These are phyloP conservation scores for Drosophila algonquin DNA, from an alignment of 2,888 invertebrate genomes.

Conservation along the genomic window DNA sequence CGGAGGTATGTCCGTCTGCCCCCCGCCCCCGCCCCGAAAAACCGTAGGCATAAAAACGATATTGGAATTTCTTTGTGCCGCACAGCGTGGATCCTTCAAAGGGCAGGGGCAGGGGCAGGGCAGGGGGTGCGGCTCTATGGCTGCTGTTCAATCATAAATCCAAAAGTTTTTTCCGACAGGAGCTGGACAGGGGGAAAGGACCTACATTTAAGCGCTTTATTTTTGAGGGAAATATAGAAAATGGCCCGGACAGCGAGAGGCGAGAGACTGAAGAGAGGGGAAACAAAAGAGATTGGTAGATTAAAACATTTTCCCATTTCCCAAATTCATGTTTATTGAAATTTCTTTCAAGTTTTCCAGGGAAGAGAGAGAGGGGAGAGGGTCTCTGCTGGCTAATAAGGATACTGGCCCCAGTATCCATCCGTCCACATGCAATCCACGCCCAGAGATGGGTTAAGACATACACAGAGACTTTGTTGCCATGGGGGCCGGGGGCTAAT, in stretches of 20 bases:
- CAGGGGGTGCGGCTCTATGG: background rate
- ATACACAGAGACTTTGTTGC: constrained; percentile 20
- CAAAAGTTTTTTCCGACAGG: background rate
- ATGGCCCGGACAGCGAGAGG: background rate
- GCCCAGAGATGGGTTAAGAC: background rate
- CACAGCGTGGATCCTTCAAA: constrained; percentile 4
- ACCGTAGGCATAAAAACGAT: background rate
- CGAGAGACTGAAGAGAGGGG: too few relatives aligned
- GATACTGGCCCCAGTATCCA: background rate
- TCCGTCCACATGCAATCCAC: background rate
- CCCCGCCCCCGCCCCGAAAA: background rate
- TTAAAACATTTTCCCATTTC: background rate
- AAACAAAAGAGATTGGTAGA: background rate
- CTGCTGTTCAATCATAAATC: constrained; percentile 15
- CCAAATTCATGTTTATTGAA: background rate
- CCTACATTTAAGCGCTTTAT: background rate
- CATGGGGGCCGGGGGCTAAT: constrained; percentile 49
- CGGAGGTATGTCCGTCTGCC: too few relatives aligned
- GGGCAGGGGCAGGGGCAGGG: too few relatives aligned
- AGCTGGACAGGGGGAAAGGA: background rate
- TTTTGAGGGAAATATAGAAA: background rate
- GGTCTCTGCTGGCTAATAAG: background rate
- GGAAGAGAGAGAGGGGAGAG: background rate
- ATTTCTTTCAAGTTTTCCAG: background rate
- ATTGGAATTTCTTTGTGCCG: constrained; percentile 8